Evolutionary conservation across 2,113 vertebrate genomes (phyloP), one percentile per base, ranked within the genome.

Genomic region (Octodon degus): DNA sequence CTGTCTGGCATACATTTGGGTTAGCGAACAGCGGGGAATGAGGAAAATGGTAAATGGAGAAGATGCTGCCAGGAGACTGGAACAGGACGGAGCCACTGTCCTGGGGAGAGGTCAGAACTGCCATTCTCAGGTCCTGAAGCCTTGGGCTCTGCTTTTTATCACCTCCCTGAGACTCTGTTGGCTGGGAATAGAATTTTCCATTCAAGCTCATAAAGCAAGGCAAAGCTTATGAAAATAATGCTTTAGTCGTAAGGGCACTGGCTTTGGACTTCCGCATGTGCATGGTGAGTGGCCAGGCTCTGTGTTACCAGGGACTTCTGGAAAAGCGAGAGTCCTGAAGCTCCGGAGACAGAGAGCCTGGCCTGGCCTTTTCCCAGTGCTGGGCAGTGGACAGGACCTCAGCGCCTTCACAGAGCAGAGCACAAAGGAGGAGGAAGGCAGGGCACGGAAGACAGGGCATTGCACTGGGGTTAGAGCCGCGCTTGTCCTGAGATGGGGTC

Each of bases 181-280:
- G 40, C 40, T 94, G 55, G 86, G 62, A 92, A 77, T 58, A 79
- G 67, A 86, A 72, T 55, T 76, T 93, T 86, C 34, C 62, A 60
- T 91, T 74, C 20, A 60, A 95, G 95, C 83, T 96, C 72, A 88
- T 50, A 93, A 97, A 96, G 37, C 34, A 76, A 91, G 72, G 94
- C 50, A 81, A 37, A 68, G 47, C 60, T 93, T 83, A 81, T 74
- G 40, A 94, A 96, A 96, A 92, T 55, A 94, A 76, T 9, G 30
- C 82, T 85, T 65, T 8, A 79, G 58, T 76, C 34, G 43, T 19
- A 94, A 96, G 81, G 95, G 76, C 65, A 62, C 40, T 72, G 85
- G 37, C 77, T 96, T 90, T 24, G n/a, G 77, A 86, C 37, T 55
- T 40, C 74, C 88, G 50, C 77, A 92, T 74, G 95, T 92, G n/a